phyloP scores from a whole-genome alignment of 2,113 vertebrate genomes.

The Hemicordylus capensis region DNA sequence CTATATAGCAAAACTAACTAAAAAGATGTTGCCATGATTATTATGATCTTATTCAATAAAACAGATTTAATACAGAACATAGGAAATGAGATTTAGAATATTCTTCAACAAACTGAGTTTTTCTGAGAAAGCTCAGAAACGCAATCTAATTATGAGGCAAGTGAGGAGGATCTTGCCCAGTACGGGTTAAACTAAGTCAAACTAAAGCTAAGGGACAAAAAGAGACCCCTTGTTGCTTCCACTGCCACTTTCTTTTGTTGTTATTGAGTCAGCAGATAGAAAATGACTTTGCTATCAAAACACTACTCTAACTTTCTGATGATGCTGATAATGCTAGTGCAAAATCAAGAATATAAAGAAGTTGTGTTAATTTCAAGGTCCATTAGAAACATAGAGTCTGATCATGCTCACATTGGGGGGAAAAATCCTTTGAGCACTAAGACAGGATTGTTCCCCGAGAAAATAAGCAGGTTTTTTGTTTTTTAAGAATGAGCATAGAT shows the following conservation, averaged over 20 bases:
- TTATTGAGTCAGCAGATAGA: not conserved
- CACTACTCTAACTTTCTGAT: not conserved
- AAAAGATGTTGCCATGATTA: too few relatives aligned
- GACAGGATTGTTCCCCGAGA: conserved; percentile 29
- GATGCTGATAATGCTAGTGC: conserved; percentile 11
- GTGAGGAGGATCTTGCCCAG: not conserved
- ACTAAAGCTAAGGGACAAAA: too few relatives aligned
- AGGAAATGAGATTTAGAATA: too few relatives aligned
- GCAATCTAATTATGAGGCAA: not conserved
- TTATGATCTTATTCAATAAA: too few relatives aligned
- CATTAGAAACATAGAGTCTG: conserved; percentile 44
- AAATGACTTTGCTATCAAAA: conserved; percentile 22
- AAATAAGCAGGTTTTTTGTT: conserved; percentile 26
- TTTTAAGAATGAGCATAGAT: not conserved
- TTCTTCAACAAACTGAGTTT: not conserved
- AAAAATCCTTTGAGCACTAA: conserved; percentile 24
- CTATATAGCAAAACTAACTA: too few relatives aligned
- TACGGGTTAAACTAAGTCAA: not conserved
- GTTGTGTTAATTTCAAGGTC: conserved; percentile 60
- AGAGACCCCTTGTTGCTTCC: too few relatives aligned
- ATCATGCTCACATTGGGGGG: conserved; percentile 10
- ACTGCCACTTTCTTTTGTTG: conserved; percentile 13
- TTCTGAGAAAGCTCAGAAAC: not conserved
- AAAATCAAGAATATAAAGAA: conserved; percentile 56
- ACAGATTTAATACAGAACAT: too few relatives aligned